Percentiles rank a stretch among this genome's conserved stretches.
These are phyloP conservation scores for Dipodomys spectabilis DNA, from an alignment of 2,113 vertebrate species.

Conservation along the genomic window DNA sequence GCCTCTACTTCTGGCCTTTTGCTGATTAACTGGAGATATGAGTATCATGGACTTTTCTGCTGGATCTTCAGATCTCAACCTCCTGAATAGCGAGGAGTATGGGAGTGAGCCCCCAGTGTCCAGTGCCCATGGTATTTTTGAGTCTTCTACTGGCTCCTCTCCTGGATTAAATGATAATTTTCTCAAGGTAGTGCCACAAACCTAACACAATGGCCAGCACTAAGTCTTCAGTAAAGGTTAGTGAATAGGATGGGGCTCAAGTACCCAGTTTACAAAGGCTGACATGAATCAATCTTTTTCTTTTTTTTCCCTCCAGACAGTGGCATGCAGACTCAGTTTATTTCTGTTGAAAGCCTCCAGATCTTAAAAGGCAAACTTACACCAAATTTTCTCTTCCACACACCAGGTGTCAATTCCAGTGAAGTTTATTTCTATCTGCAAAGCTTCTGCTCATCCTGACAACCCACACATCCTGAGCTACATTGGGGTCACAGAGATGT, in stretches of 20 bases:
- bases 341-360: conserved; percentile 49
- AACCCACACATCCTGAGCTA: too few relatives aligned
- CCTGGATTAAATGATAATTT: neutral
- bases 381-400: neutral
- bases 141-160: neutral
- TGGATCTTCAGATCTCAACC: too few relatives aligned
- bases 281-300: neutral
- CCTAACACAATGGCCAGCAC: neutral
- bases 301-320: neutral
- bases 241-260: neutral
- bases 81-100: too few relatives aligned
- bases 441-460: neutral
- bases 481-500: neutral
- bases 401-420: neutral
- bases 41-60: too few relatives aligned
- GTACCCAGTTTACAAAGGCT: neutral
- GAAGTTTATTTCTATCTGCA: neutral
- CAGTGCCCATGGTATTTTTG: neutral
- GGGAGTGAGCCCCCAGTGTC: too few relatives aligned
- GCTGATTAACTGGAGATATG: too few relatives aligned
- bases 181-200: accelerated
- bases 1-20: too few relatives aligned
- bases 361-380: conserved; percentile 41
- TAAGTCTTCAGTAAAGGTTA: neutral
- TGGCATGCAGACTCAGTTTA: conserved; percentile 18